These are phyloP conservation scores for Galleria mellonella DNA, from an alignment of 1,140 invertebrate species.

Conservation along the genomic window DNA sequence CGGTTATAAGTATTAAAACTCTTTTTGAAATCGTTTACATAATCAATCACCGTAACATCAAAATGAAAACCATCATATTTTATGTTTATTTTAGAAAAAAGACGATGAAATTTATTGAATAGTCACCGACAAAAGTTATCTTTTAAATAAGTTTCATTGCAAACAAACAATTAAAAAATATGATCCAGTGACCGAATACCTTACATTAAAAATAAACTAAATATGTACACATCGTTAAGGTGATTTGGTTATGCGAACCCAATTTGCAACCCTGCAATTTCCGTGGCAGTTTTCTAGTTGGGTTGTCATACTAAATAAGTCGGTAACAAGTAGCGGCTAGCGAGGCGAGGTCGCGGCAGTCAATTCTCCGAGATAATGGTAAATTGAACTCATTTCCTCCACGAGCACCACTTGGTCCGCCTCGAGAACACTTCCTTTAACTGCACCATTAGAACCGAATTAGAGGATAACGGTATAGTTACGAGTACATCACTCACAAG, in stretches of 20 bases:
- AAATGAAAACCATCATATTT: no score
- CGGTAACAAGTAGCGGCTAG: slow-evolving; percentile 26
- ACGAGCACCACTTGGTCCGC: slow-evolving; percentile 17
- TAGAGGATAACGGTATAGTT: slow-evolving; percentile 38
- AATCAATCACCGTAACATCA: no score
- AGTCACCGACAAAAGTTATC: no score
- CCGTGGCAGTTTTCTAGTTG: slow-evolving; percentile 27
- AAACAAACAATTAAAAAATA: no score
- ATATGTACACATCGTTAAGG: background rate
- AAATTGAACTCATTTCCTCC: slow-evolving; percentile 57
- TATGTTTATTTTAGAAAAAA: no score
- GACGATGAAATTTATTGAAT: no score
- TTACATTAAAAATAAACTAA: background rate
- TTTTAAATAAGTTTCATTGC: no score
- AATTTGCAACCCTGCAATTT: slow-evolving; percentile 27
- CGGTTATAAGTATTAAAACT: no score
- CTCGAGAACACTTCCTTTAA: slow-evolving; percentile 33
- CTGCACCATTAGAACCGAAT: slow-evolving; percentile 40
- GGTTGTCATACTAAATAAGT: slow-evolving; percentile 32
- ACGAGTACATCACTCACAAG: slow-evolving; percentile 18
- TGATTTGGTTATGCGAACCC: slow-evolving; percentile 8
- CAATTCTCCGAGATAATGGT: slow-evolving; percentile 54
- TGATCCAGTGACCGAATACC: no score
- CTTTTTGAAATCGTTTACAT: no score
- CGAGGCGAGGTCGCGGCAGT: slow-evolving; percentile 27